Evolutionary conservation across 2,888 invertebrate genomes (phyloP).

Genomic region (Xestia xanthographa): DNA sequence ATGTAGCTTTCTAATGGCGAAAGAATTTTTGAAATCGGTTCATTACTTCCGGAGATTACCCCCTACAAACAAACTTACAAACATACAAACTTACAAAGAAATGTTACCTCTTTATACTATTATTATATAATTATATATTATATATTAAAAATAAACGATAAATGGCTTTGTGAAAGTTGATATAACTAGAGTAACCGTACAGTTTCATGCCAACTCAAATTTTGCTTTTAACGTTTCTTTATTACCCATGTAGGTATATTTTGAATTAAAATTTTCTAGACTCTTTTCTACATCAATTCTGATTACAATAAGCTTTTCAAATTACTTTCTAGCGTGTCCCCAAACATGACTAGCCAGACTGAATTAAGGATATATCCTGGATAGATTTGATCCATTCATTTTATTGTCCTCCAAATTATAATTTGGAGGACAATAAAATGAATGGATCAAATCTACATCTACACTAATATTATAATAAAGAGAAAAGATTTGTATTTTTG

Average conservation of each 20-base stretch:
- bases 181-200: neutral
- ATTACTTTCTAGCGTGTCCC: neutral
- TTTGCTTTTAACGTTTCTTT: neutral
- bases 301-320: neutral
- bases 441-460: neutral
- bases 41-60: no score
- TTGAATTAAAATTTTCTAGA: neutral
- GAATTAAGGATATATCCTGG: neutral
- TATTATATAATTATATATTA: no score
- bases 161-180: neutral
- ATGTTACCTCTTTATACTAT: no score
- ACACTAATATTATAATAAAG: no score
- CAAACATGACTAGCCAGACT: neutral
- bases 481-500: no score
- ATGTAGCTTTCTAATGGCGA: no score
- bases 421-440: neutral
- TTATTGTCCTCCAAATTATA: no score
- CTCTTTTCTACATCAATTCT: neutral
- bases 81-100: no score
- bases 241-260: neutral
- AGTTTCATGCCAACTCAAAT: neutral
- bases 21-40: no score
- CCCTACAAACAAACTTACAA: no score
- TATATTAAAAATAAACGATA: neutral
- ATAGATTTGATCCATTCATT: no score